Evolutionary conservation across 2,797 vertebrate genomes (phyloP).

Genomic region (Chelmon rostratus): DNA sequence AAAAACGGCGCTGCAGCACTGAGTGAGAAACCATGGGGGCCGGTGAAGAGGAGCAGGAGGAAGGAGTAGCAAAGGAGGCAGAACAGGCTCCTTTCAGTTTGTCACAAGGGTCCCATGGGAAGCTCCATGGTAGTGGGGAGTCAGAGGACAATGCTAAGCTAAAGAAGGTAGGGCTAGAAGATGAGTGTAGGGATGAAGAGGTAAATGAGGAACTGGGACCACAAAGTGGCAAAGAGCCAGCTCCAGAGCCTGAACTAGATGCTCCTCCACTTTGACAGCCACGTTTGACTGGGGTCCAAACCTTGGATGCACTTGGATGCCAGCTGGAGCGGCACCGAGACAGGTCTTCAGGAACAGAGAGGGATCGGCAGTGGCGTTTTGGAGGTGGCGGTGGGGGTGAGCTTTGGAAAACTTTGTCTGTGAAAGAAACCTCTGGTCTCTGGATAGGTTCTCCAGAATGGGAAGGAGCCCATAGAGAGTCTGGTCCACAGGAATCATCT

Average conservation of each 20-base stretch:
- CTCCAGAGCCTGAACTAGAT: constrained; percentile 81
- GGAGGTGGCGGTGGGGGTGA: constrained; percentile 88
- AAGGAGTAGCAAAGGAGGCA: constrained; percentile 82
- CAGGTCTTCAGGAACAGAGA: constrained; percentile 94
- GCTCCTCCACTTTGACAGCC: constrained; percentile 74
- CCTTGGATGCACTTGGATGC: constrained; percentile 92
- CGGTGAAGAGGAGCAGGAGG: constrained; percentile 86
- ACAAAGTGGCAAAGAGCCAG: constrained; percentile 84
- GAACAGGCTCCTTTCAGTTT: constrained; percentile 79
- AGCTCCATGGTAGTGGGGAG: constrained; percentile 87
- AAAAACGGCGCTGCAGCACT: constrained; percentile 90
- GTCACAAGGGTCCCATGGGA: constrained; percentile 85
- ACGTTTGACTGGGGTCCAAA: constrained; percentile 94
- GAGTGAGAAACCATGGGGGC: constrained; percentile 78
- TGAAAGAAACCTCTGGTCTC: constrained; percentile 77
- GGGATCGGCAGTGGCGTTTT: constrained; percentile 94
- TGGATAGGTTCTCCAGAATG: constrained; percentile 67
- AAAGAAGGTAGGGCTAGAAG: constrained; percentile 92
- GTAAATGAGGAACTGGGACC: constrained; percentile 89
- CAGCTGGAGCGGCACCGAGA: constrained; percentile 92
- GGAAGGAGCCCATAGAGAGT: constrained; percentile 72
- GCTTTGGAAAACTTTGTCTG: constrained; percentile 85
- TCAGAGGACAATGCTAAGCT: constrained; percentile 91
- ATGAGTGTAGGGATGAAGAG: constrained; percentile 88
- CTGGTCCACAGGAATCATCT: constrained; percentile 79